Conservation (phyloP, 2,888 invertebrate genomes). For the Leucophenga maculata region DNA sequence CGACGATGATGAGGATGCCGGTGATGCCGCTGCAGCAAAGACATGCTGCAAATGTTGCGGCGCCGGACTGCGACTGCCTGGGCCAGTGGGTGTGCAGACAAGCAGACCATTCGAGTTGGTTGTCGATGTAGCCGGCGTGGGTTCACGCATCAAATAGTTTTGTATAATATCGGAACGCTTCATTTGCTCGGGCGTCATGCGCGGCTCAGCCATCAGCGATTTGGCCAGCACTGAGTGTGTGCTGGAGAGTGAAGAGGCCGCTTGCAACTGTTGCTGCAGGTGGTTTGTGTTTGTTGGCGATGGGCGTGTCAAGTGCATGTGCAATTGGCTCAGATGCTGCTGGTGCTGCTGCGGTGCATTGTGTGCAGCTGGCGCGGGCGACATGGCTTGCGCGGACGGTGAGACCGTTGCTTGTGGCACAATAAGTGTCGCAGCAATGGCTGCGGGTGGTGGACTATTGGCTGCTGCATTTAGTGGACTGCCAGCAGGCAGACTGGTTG, state of each 20-base stretch:
- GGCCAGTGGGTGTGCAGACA: slow-evolving; percentile 51
- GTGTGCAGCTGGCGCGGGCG: slow-evolving; percentile 32
- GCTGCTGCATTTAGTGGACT: slow-evolving; percentile 46
- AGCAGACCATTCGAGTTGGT: slow-evolving; percentile 47
- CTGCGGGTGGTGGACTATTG: slow-evolving; percentile 59
- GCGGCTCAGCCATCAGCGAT: slow-evolving; percentile 92
- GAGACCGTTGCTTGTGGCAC: slow-evolving; percentile 49
- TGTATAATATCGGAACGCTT: slow-evolving; percentile 94
- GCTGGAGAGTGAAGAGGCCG: slow-evolving; percentile 80
- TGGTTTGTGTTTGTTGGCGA: slow-evolving; percentile 70
- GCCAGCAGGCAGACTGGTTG: slow-evolving; percentile 41
- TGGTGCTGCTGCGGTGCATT: slow-evolving; percentile 37
- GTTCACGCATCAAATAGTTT: slow-evolving; percentile 89
- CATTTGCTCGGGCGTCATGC: slow-evolving; percentile 93
- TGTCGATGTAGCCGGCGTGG: slow-evolving; percentile 44
- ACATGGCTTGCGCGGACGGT: slow-evolving; percentile 22
- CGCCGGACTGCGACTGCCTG: slow-evolving; percentile 60
- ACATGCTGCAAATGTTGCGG: slow-evolving; percentile 40
- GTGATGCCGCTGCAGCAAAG: slow-evolving; percentile 32
- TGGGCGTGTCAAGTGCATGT: slow-evolving; percentile 76
- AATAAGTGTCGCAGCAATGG: slow-evolving; percentile 42
- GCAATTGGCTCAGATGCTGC: slow-evolving; percentile 68
- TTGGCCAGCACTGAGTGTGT: slow-evolving; percentile 92
- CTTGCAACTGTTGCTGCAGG: slow-evolving; percentile 48
- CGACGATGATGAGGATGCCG: slow-evolving; percentile 50